Percentiles rank a stretch among this genome's conserved stretches.
Conservation (phyloP, 2,888 invertebrate genomes). For the Acronicta leporina region DNA sequence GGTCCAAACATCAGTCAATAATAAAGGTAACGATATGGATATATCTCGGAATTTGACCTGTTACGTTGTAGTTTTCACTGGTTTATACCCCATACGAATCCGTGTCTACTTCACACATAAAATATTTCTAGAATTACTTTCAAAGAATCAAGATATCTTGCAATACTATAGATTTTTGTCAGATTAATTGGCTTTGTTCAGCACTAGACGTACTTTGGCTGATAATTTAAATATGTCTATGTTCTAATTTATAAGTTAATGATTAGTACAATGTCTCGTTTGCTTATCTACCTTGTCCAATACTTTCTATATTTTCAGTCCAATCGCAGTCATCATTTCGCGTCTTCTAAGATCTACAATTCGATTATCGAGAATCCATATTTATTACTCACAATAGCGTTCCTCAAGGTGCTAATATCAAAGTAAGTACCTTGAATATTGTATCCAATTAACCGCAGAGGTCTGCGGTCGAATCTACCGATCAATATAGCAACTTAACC, state of each 20-base stretch:
- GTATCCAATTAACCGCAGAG: slow-evolving; percentile 44
- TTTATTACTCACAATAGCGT: slow-evolving; percentile 1
- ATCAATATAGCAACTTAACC: slow-evolving; percentile 30
- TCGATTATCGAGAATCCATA: neutral
- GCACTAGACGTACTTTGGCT: too few species aligned
- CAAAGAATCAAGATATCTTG: too few species aligned
- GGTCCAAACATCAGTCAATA: slow-evolving; percentile 33
- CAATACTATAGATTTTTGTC: too few species aligned
- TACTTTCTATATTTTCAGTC: too few species aligned
- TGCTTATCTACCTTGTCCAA: too few species aligned
- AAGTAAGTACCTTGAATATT: slow-evolving; percentile 30
- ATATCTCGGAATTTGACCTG: neutral
- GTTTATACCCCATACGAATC: neutral
- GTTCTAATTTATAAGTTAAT: too few species aligned
- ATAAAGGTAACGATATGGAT: slow-evolving; percentile 32
- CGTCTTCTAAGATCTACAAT: neutral
- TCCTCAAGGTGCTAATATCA: slow-evolving; percentile 26
- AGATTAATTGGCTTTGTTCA: too few species aligned
- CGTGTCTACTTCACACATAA: too few species aligned
- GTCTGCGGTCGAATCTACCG: slow-evolving; percentile 48
- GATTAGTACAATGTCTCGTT: too few species aligned
- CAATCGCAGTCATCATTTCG: too few species aligned
- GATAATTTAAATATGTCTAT: too few species aligned
- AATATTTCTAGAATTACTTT: too few species aligned
- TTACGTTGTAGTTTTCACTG: neutral